A percentile compares a stretch with the other conserved stretches of the same genome.
phyloP scores from a whole-genome alignment of 2,113 vertebrate species.

The Nothocercus nigrocapillus region DNA sequence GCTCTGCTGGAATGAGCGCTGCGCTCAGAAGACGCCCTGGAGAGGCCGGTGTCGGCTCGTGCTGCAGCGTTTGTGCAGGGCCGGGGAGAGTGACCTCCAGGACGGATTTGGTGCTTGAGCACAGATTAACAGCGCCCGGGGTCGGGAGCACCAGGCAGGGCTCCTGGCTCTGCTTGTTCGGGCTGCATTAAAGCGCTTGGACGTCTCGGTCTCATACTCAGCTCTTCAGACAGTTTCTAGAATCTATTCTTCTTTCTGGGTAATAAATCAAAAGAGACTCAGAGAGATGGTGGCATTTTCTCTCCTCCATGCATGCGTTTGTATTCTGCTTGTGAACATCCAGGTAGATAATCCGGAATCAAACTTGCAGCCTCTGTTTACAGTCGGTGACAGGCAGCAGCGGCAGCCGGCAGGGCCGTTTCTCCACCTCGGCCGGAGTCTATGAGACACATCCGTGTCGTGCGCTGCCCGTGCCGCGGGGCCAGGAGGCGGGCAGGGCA shows the following conservation, averaged over 20 bases:
- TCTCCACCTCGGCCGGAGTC: neutral
- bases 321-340: accelerated
- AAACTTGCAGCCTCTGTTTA: neutral
- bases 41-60: neutral
- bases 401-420: neutral
- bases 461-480: accelerated
- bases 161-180: conserved; percentile 12
- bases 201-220: accelerated
- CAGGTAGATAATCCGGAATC: accelerated
- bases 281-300: neutral
- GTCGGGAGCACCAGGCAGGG: neutral
- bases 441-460: accelerated
- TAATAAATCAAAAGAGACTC: neutral
- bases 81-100: conserved; percentile 22
- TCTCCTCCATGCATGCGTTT: neutral
- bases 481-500: neutral
- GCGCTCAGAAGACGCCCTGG: neutral
- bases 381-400: neutral
- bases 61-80: conserved; percentile 6
- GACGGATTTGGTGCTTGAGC: neutral
- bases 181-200: neutral
- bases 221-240: neutral
- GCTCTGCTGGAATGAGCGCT: neutral
- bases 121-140: neutral
- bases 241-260: neutral